These are phyloP conservation scores for Bolinopsis microptera DNA, from an alignment of 37 sponge, comb jelly and placozoan species.

Conservation along the genomic window DNA sequence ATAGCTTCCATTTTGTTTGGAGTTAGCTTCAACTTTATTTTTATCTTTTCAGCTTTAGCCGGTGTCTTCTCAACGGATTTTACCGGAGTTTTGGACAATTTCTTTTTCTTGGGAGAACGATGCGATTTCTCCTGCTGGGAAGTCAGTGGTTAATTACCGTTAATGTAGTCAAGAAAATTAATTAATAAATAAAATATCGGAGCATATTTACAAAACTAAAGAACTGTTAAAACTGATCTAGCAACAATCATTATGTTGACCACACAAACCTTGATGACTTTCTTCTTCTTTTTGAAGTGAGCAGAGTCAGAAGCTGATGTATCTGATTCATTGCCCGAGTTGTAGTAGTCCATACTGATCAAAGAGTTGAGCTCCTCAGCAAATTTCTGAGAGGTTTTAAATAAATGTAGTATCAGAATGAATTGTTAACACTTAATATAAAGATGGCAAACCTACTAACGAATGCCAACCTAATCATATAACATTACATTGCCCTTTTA, in stretches of 20 bases:
- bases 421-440: too few species aligned
- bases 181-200: too few species aligned
- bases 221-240: too few species aligned
- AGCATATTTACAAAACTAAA: too few species aligned
- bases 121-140: not conserved
- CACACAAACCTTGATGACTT: not conserved
- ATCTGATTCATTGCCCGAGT: conserved; percentile 20
- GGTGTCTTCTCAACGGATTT: not conserved
- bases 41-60: not conserved
- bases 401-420: too few species aligned
- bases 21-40: not conserved
- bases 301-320: conserved; percentile 36
- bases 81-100: not conserved
- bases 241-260: too few species aligned
- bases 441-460: too few species aligned
- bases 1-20: conserved; percentile 9
- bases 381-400: not conserved
- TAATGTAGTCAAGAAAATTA: too few species aligned
- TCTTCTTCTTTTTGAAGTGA: not conserved
- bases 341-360: conserved; percentile 53
- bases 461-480: too few species aligned
- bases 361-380: conserved; percentile 12
- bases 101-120: not conserved
- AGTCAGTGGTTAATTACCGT: too few species aligned
- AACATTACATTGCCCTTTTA: too few species aligned